phyloP scores from a whole-genome alignment of 2,113 vertebrate genomes.

The Chloroceryle aenea region DNA sequence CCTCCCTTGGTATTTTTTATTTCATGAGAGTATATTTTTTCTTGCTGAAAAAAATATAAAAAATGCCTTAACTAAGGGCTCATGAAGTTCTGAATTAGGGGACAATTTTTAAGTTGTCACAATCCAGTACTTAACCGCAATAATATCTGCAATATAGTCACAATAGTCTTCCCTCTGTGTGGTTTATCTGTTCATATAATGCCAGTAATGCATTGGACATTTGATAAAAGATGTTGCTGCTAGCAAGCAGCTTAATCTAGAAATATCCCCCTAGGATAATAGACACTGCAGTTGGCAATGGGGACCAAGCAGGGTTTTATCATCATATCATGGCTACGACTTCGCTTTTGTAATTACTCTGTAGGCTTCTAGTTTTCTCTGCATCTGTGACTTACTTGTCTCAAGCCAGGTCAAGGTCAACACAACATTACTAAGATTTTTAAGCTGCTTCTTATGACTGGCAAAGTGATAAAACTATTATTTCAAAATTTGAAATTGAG shows the following conservation, averaged over 20 bases:
- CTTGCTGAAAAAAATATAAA: neutral
- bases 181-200: neutral
- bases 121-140: neutral
- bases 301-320: neutral
- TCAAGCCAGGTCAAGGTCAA: neutral
- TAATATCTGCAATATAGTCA: neutral
- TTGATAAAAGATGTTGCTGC: neutral
- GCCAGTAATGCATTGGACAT: neutral
- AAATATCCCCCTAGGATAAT: neutral
- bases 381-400: neutral
- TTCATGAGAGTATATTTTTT: neutral
- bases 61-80: neutral
- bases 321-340: neutral
- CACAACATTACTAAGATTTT: neutral
- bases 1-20: neutral
- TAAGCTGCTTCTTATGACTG: neutral
- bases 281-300: neutral
- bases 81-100: neutral
- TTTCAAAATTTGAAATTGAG: conserved; percentile 16
- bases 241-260: neutral
- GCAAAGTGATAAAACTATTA: conserved; percentile 19
- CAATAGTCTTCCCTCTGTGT: neutral
- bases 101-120: neutral
- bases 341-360: neutral
- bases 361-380: neutral